Base-by-base conservation (phyloP, 1,140 invertebrate genomes). In the Melipona quadrifasciata region DNA sequence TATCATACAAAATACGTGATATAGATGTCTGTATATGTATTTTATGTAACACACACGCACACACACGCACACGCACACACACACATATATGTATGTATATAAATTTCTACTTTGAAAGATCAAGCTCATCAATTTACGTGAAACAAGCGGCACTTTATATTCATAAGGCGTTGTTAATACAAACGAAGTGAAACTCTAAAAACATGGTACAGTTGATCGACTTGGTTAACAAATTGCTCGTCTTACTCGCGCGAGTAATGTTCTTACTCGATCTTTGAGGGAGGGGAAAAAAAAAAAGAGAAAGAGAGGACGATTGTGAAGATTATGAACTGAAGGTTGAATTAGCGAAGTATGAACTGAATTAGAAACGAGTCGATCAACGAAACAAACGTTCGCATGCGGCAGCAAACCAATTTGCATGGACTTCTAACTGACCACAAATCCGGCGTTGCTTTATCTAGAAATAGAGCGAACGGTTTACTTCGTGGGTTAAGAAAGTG, bases 361-460 rank as follows among this genome's bases (percentile, higher is more conserved):
- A 85, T 81, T 72, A 88, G 57, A 71, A 65, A 82, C 80, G 80
- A 89, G 85, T 86, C 80, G 75, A 86, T 87, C 80, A 88, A 84
- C 68, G 86, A 91, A 80, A 91, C 89, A 92, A 89, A 89, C 77
- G 88, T 91, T 86, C 86, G 89, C 93, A 93, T 93, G 92, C 93
- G 85, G 82, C 89, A 89, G 91, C 89, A 92, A 92, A 90, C 87
- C 84, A 93, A 93, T 91, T 87, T 88, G 88, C 90, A 90, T 86
- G 92, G 87, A 91, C 87, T 91, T 91, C 88, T 91, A 92, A 93
- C 93, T 94, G 93, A 94, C 93, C 93, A 93, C 93, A 92, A 47
- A 91, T 93, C 91, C 93, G 92, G 85, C 92, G 92, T 91, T 93
- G 92, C 86, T 91, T 93, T 90, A 90, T 91, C 93, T 94, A 94